phyloP scores from a whole-genome alignment of 1,140 invertebrate genomes.

The Ruditapes philippinarum region DNA sequence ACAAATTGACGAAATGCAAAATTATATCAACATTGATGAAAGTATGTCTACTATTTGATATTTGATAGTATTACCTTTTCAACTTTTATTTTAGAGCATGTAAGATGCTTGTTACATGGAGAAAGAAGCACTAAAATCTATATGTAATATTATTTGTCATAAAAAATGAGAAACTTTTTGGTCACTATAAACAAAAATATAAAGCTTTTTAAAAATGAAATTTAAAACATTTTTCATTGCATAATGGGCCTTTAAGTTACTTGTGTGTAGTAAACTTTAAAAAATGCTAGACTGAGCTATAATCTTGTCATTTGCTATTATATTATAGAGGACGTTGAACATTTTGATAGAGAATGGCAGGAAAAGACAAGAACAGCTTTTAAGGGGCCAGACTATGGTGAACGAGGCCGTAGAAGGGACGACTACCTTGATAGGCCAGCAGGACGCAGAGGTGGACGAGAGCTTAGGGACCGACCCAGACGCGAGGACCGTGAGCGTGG shows the following conservation, averaged over 20 bases:
- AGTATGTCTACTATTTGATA: too few species aligned
- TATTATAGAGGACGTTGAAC: conserved; percentile 30
- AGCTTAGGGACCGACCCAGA: not conserved
- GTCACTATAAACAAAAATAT: not conserved
- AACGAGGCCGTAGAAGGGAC: not conserved
- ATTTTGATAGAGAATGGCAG: conserved; percentile 58
- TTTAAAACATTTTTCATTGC: not conserved
- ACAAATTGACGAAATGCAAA: conserved; percentile 43
- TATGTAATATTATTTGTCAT: too few species aligned
- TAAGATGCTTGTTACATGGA: too few species aligned
- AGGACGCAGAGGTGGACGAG: not conserved
- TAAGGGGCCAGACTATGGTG: conserved; percentile 7
- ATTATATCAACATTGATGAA: conserved; percentile 52
- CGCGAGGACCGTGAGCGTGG: not conserved
- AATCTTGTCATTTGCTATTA: too few species aligned
- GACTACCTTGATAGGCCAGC: not conserved
- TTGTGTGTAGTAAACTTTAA: too few species aligned
- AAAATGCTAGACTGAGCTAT: too few species aligned
- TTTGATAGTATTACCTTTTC: too few species aligned
- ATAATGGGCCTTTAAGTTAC: too few species aligned
- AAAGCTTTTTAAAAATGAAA: too few species aligned
- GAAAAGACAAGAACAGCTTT: conserved; percentile 46
- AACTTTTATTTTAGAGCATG: too few species aligned
- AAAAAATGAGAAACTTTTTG: too few species aligned
- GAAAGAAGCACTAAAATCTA: too few species aligned